These are phyloP conservation scores for Neodon shergylaensis DNA, from an alignment of 2,113 vertebrate species.

Conservation along the genomic window DNA sequence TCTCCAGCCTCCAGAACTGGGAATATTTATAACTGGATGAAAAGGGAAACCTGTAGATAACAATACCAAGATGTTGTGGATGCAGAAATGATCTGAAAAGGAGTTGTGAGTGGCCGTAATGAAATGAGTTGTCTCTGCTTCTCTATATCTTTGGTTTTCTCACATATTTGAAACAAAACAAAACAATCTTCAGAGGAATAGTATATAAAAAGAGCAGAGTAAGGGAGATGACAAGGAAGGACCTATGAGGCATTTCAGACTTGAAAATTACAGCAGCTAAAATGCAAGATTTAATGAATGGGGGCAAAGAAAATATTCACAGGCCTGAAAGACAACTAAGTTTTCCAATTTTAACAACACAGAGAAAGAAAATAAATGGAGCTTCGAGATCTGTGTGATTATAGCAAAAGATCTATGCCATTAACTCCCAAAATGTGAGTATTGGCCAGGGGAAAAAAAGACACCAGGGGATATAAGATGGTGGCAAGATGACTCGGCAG, in stretches of 20 bases:
- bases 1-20: not conserved
- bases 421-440: not conserved
- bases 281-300: not conserved
- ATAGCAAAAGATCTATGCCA: slow-evolving; percentile 26
- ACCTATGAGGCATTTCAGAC: not conserved
- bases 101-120: not conserved
- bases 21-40: slow-evolving; percentile 28
- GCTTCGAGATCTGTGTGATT: not conserved
- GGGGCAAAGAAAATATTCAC: not conserved
- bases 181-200: not conserved
- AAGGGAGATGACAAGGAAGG: not conserved
- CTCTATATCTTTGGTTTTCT: not conserved
- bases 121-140: slow-evolving; percentile 6
- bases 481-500: not conserved
- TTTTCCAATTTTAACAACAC: not conserved
- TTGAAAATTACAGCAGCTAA: not conserved
- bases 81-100: not conserved
- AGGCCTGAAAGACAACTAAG: not conserved
- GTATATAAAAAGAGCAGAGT: not conserved
- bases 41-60: not conserved
- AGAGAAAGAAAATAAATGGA: slow-evolving; percentile 32
- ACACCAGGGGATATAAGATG: too few species aligned
- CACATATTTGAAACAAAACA: not conserved
- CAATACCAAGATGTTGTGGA: not conserved
- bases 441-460: not conserved